Conservation (phyloP, 2,888 invertebrate species). For the Sphecodes monilicornis region DNA sequence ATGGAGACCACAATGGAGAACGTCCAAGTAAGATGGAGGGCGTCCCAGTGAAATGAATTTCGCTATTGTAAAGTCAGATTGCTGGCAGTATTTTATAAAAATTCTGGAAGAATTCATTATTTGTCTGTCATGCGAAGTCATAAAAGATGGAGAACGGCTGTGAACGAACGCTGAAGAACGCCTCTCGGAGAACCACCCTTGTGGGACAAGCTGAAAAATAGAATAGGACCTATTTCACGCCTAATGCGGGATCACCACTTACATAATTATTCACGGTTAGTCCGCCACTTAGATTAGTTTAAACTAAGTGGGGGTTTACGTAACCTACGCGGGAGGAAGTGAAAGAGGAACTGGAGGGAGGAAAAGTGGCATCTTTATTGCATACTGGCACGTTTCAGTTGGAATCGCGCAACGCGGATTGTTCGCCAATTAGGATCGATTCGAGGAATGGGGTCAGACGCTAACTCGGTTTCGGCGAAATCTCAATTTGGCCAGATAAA, state of each 20-base stretch:
- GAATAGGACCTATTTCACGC: constrained; percentile 66
- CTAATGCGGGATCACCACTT: constrained; percentile 69
- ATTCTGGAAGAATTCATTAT: too few species aligned
- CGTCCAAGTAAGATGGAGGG: too few species aligned
- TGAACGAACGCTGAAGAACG: not conserved
- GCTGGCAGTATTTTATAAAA: too few species aligned
- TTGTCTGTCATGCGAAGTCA: too few species aligned
- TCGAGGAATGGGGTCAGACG: constrained; percentile 41
- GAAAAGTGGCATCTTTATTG: constrained; percentile 51
- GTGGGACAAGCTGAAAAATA: constrained; percentile 45
- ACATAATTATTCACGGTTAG: constrained; percentile 80
- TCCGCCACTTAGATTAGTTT: constrained; percentile 71
- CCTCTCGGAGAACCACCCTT: not conserved
- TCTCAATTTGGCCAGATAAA: constrained; percentile 35
- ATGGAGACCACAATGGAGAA: too few species aligned
- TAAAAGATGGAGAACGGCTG: too few species aligned
- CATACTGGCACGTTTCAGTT: constrained; percentile 47
- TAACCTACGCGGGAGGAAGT: constrained; percentile 63
- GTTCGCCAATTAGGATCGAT: constrained; percentile 52
- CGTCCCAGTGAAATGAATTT: too few species aligned
- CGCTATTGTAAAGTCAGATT: too few species aligned
- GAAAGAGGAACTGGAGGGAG: constrained; percentile 55
- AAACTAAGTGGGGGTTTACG: constrained; percentile 68
- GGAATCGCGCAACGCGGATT: constrained; percentile 40
- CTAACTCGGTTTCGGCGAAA: constrained; percentile 43